phyloP scores from a whole-genome alignment of 2,888 invertebrate species.

The Aspidiotus rigidus region DNA sequence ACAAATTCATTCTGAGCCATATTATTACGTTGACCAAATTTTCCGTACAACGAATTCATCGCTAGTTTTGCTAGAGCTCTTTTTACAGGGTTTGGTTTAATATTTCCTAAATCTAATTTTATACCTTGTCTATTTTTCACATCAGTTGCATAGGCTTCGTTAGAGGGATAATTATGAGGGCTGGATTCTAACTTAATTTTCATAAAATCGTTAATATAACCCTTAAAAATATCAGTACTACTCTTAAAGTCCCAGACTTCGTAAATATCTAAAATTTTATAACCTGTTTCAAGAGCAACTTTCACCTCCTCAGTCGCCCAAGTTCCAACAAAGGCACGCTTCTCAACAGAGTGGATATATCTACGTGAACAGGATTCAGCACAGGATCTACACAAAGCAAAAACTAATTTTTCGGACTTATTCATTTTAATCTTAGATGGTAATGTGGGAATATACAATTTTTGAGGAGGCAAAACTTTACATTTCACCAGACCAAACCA shows the following conservation, averaged over 20 bases:
- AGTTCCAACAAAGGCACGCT: slow-evolving; percentile 4
- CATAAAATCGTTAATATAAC: slow-evolving; percentile 17
- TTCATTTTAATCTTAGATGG: not conserved
- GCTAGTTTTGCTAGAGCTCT: slow-evolving; percentile 38
- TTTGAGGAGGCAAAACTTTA: not conserved
- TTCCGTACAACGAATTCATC: slow-evolving; percentile 39
- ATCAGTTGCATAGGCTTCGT: slow-evolving; percentile 36
- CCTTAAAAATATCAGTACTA: not conserved
- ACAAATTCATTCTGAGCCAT: slow-evolving; percentile 42
- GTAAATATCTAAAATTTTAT: not conserved
- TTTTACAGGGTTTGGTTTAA: slow-evolving; percentile 37
- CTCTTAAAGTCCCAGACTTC: slow-evolving; percentile 4
- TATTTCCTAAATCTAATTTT: slow-evolving; percentile 36
- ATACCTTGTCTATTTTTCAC: slow-evolving; percentile 37
- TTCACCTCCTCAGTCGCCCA: not conserved
- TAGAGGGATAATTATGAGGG: slow-evolving; percentile 1
- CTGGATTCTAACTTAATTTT: slow-evolving; percentile 22
- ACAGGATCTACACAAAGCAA: slow-evolving; percentile 7
- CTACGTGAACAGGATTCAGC: not conserved
- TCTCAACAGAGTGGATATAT: not conserved
- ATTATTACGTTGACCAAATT: slow-evolving; percentile 38
- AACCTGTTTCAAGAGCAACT: not conserved
- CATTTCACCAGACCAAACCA: not conserved
- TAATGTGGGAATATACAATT: not conserved
- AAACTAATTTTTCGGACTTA: not conserved